Evolutionary conservation across 2,797 vertebrate species (phyloP).

Genomic region (Sus cebifrons): DNA sequence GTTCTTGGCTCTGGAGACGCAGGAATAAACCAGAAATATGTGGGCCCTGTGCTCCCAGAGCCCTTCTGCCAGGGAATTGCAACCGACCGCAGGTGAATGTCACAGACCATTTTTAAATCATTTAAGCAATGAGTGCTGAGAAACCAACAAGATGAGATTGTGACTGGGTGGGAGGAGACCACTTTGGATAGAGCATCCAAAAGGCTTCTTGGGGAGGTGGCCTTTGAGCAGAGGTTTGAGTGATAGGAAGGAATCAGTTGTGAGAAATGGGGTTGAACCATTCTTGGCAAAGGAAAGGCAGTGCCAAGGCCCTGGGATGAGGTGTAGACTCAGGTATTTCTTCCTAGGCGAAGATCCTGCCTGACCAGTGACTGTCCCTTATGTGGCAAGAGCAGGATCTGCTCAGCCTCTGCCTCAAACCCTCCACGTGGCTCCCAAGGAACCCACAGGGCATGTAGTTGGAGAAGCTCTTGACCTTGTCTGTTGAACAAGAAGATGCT

Average conservation of each 20-base stretch:
- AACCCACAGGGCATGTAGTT: conserved; percentile 89
- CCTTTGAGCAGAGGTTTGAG: neutral
- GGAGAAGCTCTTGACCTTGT: conserved; percentile 87
- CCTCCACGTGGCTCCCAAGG: conserved; percentile 81
- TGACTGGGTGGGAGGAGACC: accelerated
- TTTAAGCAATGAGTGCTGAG: neutral
- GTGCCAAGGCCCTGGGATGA: neutral
- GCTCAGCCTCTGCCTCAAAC: conserved; percentile 85
- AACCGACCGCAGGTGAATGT: neutral
- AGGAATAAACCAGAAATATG: neutral
- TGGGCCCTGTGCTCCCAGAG: neutral
- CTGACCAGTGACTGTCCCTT: neutral
- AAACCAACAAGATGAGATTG: accelerated
- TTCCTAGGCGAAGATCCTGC: neutral
- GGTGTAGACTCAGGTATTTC: accelerated
- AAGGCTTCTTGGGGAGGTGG: neutral
- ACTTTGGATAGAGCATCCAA: neutral
- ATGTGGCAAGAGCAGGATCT: conserved; percentile 82
- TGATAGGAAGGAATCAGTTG: neutral
- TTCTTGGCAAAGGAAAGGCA: neutral
- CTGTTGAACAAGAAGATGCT: conserved; percentile 69
- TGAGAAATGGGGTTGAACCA: neutral
- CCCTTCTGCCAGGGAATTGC: neutral
- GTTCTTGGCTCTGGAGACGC: neutral
- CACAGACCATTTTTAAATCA: neutral